Percentiles rank a stretch among this genome's conserved stretches.
These are phyloP conservation scores for Scortum barcoo DNA, from an alignment of 2,113 vertebrate species.

Conservation along the genomic window DNA sequence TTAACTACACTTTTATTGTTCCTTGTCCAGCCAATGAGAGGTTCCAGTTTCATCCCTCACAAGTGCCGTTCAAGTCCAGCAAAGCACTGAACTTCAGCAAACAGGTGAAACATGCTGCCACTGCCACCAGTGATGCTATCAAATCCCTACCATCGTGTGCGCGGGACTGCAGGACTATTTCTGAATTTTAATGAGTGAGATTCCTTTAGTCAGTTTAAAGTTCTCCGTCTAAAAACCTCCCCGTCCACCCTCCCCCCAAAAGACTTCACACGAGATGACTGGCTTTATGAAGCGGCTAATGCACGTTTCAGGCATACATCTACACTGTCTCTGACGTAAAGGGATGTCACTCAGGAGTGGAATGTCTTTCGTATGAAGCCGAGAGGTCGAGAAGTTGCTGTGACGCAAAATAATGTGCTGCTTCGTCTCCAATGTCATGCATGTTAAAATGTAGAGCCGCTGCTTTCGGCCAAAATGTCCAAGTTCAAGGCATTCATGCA, in stretches of 20 bases:
- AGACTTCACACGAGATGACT: slow-evolving; percentile 43
- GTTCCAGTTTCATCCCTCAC: slow-evolving; percentile 74
- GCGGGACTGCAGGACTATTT: slow-evolving; percentile 36
- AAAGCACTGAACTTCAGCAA: slow-evolving; percentile 50
- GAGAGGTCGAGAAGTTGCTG: slow-evolving; percentile 65
- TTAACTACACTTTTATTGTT: slow-evolving; percentile 84
- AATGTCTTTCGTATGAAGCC: slow-evolving; percentile 80
- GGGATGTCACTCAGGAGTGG: slow-evolving; percentile 84
- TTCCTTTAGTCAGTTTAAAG: slow-evolving; percentile 60
- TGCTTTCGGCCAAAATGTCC: slow-evolving; percentile 77
- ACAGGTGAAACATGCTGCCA: slow-evolving; percentile 57
- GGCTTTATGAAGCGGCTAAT: slow-evolving; percentile 62
- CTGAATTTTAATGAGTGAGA: slow-evolving; percentile 60
- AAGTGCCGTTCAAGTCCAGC: slow-evolving; percentile 65
- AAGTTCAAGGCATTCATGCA: slow-evolving; percentile 95
- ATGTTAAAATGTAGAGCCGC: slow-evolving; percentile 80
- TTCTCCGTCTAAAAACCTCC: slow-evolving; percentile 33
- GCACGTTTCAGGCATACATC: slow-evolving; percentile 64
- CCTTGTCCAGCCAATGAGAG: slow-evolving; percentile 75
- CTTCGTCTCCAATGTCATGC: slow-evolving; percentile 86
- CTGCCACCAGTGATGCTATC: slow-evolving; percentile 53
- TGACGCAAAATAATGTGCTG: slow-evolving; percentile 80
- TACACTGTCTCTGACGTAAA: slow-evolving; percentile 71
- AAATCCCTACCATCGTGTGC: slow-evolving; percentile 35
- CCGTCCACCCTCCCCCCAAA: not conserved